Percentiles rank a stretch among this genome's conserved stretches.
These are phyloP conservation scores for Cabera pusaria DNA, from an alignment of 2,888 invertebrate genomes.

Conservation along the genomic window DNA sequence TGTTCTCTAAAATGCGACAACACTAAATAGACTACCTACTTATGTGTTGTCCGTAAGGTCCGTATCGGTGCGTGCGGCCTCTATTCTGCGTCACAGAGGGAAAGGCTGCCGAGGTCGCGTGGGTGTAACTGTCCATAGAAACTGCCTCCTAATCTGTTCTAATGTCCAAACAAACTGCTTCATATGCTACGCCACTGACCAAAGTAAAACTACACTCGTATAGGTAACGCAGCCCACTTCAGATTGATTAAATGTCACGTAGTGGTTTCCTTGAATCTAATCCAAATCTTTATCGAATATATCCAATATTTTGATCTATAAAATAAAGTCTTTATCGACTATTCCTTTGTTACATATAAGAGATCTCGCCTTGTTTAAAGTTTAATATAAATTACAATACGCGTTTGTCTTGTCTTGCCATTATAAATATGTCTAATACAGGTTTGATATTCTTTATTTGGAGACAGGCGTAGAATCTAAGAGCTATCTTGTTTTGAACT, in stretches of 20 bases:
- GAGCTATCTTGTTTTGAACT: no score
- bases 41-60: conserved; percentile 10
- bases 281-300: conserved; percentile 24
- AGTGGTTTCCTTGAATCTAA: conserved; percentile 24
- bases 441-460: no score
- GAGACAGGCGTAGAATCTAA: no score
- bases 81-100: conserved; percentile 43
- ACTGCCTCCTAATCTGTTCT: conserved; percentile 6
- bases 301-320: conserved; percentile 27
- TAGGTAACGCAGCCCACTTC: conserved; percentile 27
- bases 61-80: conserved; percentile 24
- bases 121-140: conserved; percentile 32
- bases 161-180: conserved; percentile 1
- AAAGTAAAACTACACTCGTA: background rate
- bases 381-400: conserved; percentile 1
- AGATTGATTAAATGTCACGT: conserved; percentile 42
- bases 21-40: no score
- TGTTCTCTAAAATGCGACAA: no score
- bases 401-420: no score
- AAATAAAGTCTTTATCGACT: conserved; percentile 11
- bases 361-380: no score
- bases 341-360: conserved; percentile 7
- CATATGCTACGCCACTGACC: conserved; percentile 1
- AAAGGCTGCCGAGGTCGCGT: conserved; percentile 53
- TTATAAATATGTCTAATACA: no score